Conservation (phyloP, 2,888 invertebrate genomes). For the Apotomis turbidana region DNA sequence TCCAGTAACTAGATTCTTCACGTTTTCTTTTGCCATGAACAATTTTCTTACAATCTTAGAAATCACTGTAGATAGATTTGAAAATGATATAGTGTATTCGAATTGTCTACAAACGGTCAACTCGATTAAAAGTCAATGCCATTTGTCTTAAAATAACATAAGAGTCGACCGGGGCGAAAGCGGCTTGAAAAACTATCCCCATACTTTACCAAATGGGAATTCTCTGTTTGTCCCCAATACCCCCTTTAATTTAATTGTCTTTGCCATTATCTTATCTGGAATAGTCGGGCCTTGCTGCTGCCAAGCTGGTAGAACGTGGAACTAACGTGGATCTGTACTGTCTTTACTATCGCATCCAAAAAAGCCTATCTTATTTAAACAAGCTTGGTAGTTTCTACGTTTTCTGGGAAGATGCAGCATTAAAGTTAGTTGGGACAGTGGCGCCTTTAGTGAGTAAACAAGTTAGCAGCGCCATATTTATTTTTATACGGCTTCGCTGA, state of each 20-base stretch:
- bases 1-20: too few species aligned
- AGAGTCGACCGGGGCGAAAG: neutral
- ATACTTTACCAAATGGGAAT: constrained; percentile 50
- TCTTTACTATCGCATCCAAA: neutral
- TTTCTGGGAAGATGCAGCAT: neutral
- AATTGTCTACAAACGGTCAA: neutral
- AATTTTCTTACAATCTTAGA: too few species aligned
- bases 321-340: constrained; percentile 13
- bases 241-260: constrained; percentile 60
- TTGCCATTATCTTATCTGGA: constrained; percentile 61
- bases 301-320: constrained; percentile 2
- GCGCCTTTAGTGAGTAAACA: constrained; percentile 21
- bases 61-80: too few species aligned
- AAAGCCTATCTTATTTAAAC: neutral
- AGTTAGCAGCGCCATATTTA: constrained; percentile 40
- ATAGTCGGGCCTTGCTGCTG: constrained; percentile 39
- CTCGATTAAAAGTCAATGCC: constrained; percentile 17
- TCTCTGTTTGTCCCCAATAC: constrained; percentile 49
- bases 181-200: constrained; percentile 46
- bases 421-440: constrained; percentile 20
- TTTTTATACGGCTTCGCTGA: constrained; percentile 42
- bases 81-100: too few species aligned
- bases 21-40: too few species aligned
- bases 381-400: neutral
- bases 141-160: constrained; percentile 25